Conservation (phyloP, 53 echinoderm and acorn worm species). For the Arbacia lixula region DNA sequence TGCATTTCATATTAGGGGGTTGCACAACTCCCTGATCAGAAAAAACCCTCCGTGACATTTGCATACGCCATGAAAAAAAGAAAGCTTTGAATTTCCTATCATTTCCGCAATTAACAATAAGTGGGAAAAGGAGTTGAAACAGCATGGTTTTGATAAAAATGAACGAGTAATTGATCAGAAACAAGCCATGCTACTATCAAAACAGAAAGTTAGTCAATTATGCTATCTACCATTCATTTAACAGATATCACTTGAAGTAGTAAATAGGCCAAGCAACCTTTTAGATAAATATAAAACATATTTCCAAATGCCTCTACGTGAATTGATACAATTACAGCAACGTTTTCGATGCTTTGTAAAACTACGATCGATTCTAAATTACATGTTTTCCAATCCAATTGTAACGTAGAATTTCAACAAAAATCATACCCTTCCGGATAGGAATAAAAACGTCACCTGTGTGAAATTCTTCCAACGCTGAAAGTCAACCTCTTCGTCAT, state of each 20-base stretch:
- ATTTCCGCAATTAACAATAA: background rate
- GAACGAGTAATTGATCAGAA: too few relatives aligned
- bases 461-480: background rate
- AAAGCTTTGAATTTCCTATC: background rate
- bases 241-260: background rate
- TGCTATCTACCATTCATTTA: background rate
- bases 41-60: background rate
- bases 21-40: too few relatives aligned
- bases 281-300: background rate
- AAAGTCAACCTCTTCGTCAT: background rate
- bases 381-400: slow-evolving; percentile 10
- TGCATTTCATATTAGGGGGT: too few relatives aligned
- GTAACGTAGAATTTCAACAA: slow-evolving; percentile 18
- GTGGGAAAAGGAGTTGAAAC: background rate
- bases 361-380: slow-evolving; percentile 5
- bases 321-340: background rate
- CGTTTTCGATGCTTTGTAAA: background rate
- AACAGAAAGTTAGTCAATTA: background rate
- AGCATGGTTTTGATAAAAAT: too few relatives aligned
- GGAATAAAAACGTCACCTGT: background rate
- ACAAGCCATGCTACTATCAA: background rate
- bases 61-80: background rate
- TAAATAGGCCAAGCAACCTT: background rate
- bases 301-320: background rate
- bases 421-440: background rate